Base-by-base conservation (phyloP, 2,888 invertebrate species). In the Perizoma flavofasciatum region DNA sequence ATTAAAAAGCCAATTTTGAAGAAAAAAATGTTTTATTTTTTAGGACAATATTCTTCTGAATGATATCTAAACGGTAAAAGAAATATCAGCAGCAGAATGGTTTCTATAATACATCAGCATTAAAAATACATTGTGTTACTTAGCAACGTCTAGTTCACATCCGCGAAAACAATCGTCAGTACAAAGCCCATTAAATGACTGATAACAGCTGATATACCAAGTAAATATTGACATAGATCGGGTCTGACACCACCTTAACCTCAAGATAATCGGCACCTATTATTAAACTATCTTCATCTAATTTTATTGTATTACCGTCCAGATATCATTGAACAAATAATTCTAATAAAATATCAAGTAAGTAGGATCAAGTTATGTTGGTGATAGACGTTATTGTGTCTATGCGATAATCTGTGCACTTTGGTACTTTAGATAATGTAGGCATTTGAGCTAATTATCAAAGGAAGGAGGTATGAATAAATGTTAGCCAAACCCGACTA, bases 161-260 rank as follows among this genome's bases (percentile, higher is more conserved):
- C 75, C 76, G 81, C 73, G 69, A 82, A 72, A 74, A 82, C 79
- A 78, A 83, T 83, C 73, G 63, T 62, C 66, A 65, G 63, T 75
- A 80, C 79, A 74, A 70, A 80, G 74, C 67, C 77, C 73, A 81
- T 81, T 75, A 78, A 76, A 69, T 76, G 66, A 65, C 60, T 69
- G 72, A 75, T 74, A 81, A 75, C 73, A 68, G 62, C 49, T 61
- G 74, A 74, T 76, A 69, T 39, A 57, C 72, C 74, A 74, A 79
- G 84, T 82, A 87, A 88, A 89, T 90, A 89, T 91, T 91, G 89
- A 91, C 90, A 86, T 81, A 86, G 82, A 85, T 87, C 81, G 66
- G 66, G 69, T 63, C 62, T 85, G 89, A 88, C 86, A 85, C 77
- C 78, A 78, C 89, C 89, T 90, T 90, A 89, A 89, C 90, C 90